These are phyloP conservation scores for Arnoldichthys spilopterus DNA, from an alignment of 2,797 vertebrate species.

Conservation along the genomic window DNA sequence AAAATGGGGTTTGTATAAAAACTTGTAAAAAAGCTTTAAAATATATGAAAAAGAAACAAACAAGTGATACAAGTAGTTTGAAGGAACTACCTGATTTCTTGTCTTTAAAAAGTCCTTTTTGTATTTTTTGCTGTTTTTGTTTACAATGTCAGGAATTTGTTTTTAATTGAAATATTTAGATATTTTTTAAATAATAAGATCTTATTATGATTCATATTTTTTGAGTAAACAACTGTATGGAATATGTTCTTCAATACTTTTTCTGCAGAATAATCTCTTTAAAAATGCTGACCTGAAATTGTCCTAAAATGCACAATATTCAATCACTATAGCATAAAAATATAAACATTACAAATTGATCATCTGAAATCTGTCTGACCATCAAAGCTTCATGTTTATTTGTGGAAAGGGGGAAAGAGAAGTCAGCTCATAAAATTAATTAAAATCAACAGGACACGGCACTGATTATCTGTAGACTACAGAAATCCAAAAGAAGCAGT, in stretches of 20 bases:
- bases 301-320: not conserved
- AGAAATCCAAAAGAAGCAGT: constrained; percentile 32
- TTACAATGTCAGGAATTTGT: not conserved
- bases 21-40: too few species aligned
- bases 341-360: not conserved
- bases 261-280: too few species aligned
- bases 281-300: not conserved
- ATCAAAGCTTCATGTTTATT: not conserved
- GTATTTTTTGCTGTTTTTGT: too few species aligned
- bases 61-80: too few species aligned
- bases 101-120: not conserved
- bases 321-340: not conserved
- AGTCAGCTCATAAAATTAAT: not conserved
- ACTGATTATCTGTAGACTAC: not conserved
- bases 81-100: too few species aligned
- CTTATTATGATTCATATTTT: not conserved
- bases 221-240: too few species aligned
- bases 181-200: not conserved
- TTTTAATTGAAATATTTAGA: not conserved
- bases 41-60: too few species aligned
- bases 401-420: not conserved
- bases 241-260: too few species aligned
- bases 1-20: too few species aligned
- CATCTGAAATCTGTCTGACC: not conserved
- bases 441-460: constrained; percentile 5